Evolutionary conservation across 2,888 invertebrate genomes (phyloP).

Genomic region (Caenorhabditis uteleia): DNA sequence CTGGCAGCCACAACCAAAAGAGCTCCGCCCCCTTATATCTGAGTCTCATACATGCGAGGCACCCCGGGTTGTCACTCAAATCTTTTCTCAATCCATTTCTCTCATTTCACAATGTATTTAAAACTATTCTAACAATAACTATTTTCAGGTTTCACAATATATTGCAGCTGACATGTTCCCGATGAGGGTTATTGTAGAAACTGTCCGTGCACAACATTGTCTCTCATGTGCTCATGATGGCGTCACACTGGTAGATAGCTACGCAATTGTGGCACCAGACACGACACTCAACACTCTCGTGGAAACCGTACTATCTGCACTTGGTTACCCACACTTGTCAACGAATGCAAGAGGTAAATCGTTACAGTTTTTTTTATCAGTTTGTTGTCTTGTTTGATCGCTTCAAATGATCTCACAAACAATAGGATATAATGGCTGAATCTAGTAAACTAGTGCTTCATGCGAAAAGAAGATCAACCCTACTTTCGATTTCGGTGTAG

Average conservation of each 20-base stretch:
- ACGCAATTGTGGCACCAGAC: slow-evolving; percentile 82
- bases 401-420: background rate
- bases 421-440: too few species aligned
- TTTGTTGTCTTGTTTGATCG: background rate
- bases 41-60: background rate
- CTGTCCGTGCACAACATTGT: slow-evolving; percentile 65
- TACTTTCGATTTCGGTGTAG: slow-evolving; percentile 13
- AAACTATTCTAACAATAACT: background rate
- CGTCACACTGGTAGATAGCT: slow-evolving; percentile 78
- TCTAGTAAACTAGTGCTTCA: background rate
- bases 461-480: too few species aligned
- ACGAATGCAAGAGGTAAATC: slow-evolving; percentile 72
- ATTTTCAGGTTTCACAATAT: background rate
- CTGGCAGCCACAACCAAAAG: slow-evolving; percentile 1
- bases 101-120: slow-evolving; percentile 1
- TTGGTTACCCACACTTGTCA: slow-evolving; percentile 79
- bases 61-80: background rate
- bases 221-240: slow-evolving; percentile 68
- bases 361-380: background rate
- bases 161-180: slow-evolving; percentile 73
- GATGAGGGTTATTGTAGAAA: slow-evolving; percentile 91
- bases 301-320: slow-evolving; percentile 85
- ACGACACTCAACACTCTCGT: slow-evolving; percentile 77
- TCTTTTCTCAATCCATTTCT: background rate
- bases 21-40: slow-evolving; percentile 28